Evolutionary conservation across 2,113 vertebrate genomes (phyloP), one percentile per base, ranked within the genome.

Genomic region (Hemichromis elongatus): DNA sequence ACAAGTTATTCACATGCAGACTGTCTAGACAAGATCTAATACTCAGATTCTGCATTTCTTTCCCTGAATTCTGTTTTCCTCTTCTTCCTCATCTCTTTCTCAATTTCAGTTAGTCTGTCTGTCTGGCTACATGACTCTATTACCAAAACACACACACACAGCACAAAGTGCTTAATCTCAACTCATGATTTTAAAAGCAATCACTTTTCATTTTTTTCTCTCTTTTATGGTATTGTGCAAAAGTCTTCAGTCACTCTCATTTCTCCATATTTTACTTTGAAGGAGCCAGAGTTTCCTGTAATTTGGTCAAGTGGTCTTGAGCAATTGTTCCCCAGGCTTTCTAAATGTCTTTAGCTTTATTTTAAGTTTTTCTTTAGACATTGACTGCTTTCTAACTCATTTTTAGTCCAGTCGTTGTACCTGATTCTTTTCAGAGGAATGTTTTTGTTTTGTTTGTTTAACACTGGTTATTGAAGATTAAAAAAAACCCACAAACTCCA

Each of bases 11-110:
- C 88, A 84, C 68, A 91, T 85, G 77, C 75, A 85, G 53, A 73
- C 88, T 82, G 89, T 88, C 89, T 88, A 84, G 89, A 91, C 90
- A 47, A 92, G 66, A 75, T 89, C 9, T 8, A 73, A 83, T 82
- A 90, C 66, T 85, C 50, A 86, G 24, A 83, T 83, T 89, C 30
- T 80, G 30, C 73, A 54, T 81, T 83, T 88, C 77, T 82, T 82
- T 85, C 53, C 84, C 57, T 81, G 45, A 88, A 87, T 88, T 88
- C 83, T 80, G 63, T 75, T 63, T 77, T 50, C 42, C 75, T 66
- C 30, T 81, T 87, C 56, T 55, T 87, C 77, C 70, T 30, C 57
- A 77, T 90, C 55, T 83, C 66, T 81, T 80, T 90, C 81, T 90
- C 55, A 79, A 68, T 85, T 91, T 89, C 90, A 86, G 81, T 86